These are phyloP conservation scores for Cantharis rufa DNA, from an alignment of 2,888 invertebrate genomes.

Conservation along the genomic window DNA sequence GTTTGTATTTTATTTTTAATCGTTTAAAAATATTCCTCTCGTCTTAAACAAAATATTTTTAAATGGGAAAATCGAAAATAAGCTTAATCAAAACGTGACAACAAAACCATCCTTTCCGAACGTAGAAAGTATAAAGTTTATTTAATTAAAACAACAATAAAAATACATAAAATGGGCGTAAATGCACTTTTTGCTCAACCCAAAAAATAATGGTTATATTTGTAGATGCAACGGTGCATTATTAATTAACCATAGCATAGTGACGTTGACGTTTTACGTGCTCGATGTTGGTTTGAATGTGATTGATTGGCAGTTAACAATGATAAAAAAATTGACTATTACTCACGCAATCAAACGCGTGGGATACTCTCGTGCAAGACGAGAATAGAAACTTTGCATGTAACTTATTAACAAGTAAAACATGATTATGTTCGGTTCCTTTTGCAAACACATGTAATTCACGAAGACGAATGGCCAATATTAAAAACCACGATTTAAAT, in stretches of 20 bases:
- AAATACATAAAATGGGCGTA: background rate
- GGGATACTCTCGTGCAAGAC: conserved; percentile 3
- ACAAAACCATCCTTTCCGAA: background rate
- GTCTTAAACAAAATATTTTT: background rate
- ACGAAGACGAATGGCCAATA: conserved; percentile 11
- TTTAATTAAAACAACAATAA: background rate
- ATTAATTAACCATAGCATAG: conserved; percentile 13
- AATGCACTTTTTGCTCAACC: background rate
- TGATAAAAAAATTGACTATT: conserved; percentile 7
- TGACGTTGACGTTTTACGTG: conserved; percentile 12
- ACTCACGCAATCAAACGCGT: conserved; percentile 18
- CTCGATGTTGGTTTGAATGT: conserved; percentile 1
- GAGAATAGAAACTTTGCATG: conserved; percentile 3
- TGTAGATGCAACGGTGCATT: conserved; percentile 4
- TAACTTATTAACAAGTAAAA: conserved; percentile 8
- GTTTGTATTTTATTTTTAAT: background rate
- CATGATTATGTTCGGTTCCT: conserved; percentile 6
- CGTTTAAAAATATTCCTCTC: background rate
- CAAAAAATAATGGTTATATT: background rate
- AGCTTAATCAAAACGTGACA: background rate
- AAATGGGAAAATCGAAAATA: background rate
- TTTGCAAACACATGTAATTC: conserved; percentile 8
- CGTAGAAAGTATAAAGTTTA: background rate
- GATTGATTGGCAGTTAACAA: conserved; percentile 18
- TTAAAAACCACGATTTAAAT: conserved; percentile 1